Evolutionary conservation across 2,888 invertebrate genomes (phyloP), one percentile per base, ranked within the genome.

Genomic region (Neelides folsomi): DNA sequence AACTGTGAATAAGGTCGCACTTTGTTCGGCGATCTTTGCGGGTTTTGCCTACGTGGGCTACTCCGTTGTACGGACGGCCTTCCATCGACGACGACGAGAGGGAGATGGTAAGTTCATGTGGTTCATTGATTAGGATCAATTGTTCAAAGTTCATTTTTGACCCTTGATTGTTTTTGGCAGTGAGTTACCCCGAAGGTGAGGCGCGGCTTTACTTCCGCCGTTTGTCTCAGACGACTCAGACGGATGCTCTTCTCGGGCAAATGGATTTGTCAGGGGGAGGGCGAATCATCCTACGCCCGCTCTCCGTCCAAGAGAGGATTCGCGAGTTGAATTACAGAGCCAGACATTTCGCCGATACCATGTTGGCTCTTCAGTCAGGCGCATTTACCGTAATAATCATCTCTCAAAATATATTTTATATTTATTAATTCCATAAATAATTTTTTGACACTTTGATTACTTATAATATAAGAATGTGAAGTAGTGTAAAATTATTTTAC

Each of bases 31-130:
- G 37, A 71, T 73, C 47, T 72, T 73, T 64, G 73, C 73, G 36
- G 74, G 74, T 13, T 73, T 73, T 62, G 73, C 73, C 1, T 73
- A 73, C 62, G 72, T 73, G 18, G 73, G 73, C 2, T 73, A 73
- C 57, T 71, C 70, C 8, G 69, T 72, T 8, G 71, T 72, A 8
- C 66, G 69, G 53, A 71, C 71, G 16, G 71, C 71, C 18, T 72
- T 72, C 56, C 71, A 70, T 55, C 64, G 70, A 8, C 65, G 68
- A 51, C 63, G 67, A 43, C 68, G 57, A 16, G 68, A 69, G 40
- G 65, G 63, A 36, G 68, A 69, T 53, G 68, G 70, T 71, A 62
- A 65, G n/a, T n/a, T n/a, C n/a, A n/a, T n/a, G n/a, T n/a, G 27
- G 27, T 5, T 7, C 7, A 27, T 7, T 27, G 27, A 7, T 3